These are phyloP conservation scores for Seira sanloemensis DNA, from an alignment of 2,888 invertebrate genomes.

Conservation along the genomic window DNA sequence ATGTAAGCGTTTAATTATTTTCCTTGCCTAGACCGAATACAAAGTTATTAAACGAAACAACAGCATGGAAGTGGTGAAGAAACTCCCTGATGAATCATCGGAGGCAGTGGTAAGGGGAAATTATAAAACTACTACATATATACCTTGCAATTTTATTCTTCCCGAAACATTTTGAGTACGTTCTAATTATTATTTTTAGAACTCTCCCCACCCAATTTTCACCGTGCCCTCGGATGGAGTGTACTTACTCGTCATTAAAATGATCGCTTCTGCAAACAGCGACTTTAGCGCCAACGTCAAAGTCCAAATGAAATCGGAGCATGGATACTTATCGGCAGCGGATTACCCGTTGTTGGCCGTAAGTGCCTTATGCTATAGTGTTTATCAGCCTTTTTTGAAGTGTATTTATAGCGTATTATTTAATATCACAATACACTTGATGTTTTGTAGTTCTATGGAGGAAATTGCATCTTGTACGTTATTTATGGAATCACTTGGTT, in stretches of 20 bases:
- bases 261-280: slow-evolving; percentile 75
- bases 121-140: too few relatives aligned
- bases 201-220: slow-evolving; percentile 78
- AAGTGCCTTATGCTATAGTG: too few relatives aligned
- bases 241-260: slow-evolving; percentile 80
- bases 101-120: neutral
- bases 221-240: slow-evolving; percentile 83
- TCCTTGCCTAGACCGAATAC: slow-evolving; percentile 46
- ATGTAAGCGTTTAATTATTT: neutral
- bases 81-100: neutral
- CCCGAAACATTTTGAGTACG: neutral
- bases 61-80: slow-evolving; percentile 24
- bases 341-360: slow-evolving; percentile 92
- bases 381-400: neutral
- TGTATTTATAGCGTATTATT: slow-evolving; percentile 28
- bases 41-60: slow-evolving; percentile 32
- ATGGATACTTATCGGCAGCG: slow-evolving; percentile 91
- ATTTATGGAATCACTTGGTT: slow-evolving; percentile 90
- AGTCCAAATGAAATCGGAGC: slow-evolving; percentile 84
- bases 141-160: too few relatives aligned
- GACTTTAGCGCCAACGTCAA: slow-evolving; percentile 80
- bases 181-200: slow-evolving; percentile 34
- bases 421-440: too few relatives aligned
- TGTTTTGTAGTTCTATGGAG: slow-evolving; percentile 86
- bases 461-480: slow-evolving; percentile 92